phyloP scores from a whole-genome alignment of 2,113 vertebrate species.

The Caretta caretta region DNA sequence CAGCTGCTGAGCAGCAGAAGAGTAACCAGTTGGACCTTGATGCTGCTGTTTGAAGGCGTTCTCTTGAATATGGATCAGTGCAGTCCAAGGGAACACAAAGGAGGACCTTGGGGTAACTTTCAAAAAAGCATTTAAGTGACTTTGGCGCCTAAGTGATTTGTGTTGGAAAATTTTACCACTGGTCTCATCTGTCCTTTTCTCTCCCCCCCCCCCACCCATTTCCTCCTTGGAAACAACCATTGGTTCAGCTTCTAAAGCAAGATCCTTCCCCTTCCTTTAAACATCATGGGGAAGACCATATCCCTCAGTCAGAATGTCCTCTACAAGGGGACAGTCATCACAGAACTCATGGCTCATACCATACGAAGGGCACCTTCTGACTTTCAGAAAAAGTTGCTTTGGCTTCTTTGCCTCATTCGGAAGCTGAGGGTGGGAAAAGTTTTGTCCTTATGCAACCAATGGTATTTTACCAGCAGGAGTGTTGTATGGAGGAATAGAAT shows the following conservation, averaged over 20 bases:
- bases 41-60: neutral
- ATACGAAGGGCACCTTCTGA: neutral
- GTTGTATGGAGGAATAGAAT: no score
- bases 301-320: neutral
- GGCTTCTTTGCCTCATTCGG: neutral
- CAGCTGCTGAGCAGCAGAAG: neutral
- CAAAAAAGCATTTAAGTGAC: no score
- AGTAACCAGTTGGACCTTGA: neutral
- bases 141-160: no score
- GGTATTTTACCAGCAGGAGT: neutral
- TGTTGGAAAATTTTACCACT: neutral
- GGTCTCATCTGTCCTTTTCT: neutral
- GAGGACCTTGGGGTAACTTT: neutral
- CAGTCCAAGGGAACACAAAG: neutral
- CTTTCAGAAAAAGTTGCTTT: neutral
- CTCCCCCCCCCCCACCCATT: neutral
- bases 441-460: neutral
- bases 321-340: neutral
- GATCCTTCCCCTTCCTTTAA: neutral
- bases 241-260: neutral
- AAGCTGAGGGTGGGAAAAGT: neutral
- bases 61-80: neutral
- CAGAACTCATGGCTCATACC: neutral
- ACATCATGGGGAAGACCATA: neutral
- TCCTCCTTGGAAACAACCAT: neutral